These are phyloP conservation scores for Agapornis roseicollis DNA, from an alignment of 2,113 vertebrate genomes.

Conservation along the genomic window DNA sequence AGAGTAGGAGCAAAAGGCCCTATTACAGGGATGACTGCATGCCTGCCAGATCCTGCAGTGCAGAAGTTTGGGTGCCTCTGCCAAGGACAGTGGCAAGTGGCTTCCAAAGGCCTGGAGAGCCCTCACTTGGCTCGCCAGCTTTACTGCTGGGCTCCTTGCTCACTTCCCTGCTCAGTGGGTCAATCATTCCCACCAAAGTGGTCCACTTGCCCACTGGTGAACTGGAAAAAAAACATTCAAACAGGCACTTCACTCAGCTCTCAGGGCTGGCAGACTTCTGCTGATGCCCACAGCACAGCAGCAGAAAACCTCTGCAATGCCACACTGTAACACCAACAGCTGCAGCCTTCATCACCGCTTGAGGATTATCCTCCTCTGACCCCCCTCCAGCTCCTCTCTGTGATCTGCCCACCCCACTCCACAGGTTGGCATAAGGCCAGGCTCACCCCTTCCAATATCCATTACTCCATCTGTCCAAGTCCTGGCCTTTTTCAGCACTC, in stretches of 20 bases:
- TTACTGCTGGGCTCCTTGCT: background rate
- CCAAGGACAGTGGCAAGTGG: background rate
- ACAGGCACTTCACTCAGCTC: background rate
- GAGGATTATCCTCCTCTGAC: constrained; percentile 42
- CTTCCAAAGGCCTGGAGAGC: background rate
- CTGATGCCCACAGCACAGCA: background rate
- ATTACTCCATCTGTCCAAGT: constrained; percentile 7
- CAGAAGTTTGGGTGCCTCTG: background rate
- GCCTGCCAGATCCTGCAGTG: background rate
- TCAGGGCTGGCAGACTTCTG: background rate
- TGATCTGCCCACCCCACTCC: background rate
- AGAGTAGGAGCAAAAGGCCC: background rate
- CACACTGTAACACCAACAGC: background rate
- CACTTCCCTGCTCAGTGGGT: background rate
- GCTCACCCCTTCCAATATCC: background rate
- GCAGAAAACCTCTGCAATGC: background rate
- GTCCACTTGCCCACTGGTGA: background rate
- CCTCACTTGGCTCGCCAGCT: background rate
- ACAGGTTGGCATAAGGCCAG: constrained; percentile 9
- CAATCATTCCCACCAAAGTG: background rate
- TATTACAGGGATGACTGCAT: background rate
- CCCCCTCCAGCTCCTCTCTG: background rate
- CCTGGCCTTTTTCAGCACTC: constrained; percentile 25
- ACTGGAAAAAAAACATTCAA: background rate
- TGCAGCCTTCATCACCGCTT: background rate